A percentile compares a stretch with the other conserved stretches of the same genome.
These are phyloP conservation scores for Parasteatoda tepidariorum DNA, from an alignment of 1,140 invertebrate species.

Conservation along the genomic window DNA sequence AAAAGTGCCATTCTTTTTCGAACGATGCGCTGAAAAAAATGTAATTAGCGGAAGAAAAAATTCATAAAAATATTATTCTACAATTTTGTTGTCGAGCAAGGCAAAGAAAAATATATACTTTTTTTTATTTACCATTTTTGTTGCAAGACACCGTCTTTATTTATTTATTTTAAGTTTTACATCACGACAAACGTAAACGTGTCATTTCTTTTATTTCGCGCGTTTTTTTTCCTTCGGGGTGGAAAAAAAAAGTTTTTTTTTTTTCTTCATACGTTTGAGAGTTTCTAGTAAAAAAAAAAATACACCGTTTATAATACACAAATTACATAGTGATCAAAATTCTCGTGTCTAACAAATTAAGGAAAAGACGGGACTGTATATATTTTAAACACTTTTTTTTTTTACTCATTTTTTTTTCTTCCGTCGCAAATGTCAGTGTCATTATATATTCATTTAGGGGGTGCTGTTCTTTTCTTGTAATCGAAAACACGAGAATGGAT, in stretches of 20 bases:
- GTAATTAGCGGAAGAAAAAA: neutral
- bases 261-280: neutral
- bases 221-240: no score
- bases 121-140: constrained; percentile 47
- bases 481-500: no score
- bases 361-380: constrained; percentile 14
- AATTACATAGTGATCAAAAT: constrained; percentile 56
- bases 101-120: constrained; percentile 34
- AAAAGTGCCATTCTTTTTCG: constrained; percentile 22
- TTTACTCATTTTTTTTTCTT: constrained; percentile 28
- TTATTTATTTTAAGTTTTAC: neutral
- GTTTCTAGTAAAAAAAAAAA: constrained; percentile 7
- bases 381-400: neutral
- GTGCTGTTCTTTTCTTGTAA: no score
- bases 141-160: neutral
- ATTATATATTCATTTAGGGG: constrained; percentile 55
- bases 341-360: constrained; percentile 57
- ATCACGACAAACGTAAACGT: constrained; percentile 47
- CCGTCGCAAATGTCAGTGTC: constrained; percentile 13
- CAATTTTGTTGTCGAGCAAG: neutral
- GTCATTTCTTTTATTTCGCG: constrained; percentile 19
- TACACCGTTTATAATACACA: constrained; percentile 14
- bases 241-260: constrained; percentile 33
- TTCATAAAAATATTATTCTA: neutral
- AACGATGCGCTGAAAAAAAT: constrained; percentile 24